Conservation (phyloP, 2,113 vertebrate genomes). For the Sceloporus tristichus region DNA sequence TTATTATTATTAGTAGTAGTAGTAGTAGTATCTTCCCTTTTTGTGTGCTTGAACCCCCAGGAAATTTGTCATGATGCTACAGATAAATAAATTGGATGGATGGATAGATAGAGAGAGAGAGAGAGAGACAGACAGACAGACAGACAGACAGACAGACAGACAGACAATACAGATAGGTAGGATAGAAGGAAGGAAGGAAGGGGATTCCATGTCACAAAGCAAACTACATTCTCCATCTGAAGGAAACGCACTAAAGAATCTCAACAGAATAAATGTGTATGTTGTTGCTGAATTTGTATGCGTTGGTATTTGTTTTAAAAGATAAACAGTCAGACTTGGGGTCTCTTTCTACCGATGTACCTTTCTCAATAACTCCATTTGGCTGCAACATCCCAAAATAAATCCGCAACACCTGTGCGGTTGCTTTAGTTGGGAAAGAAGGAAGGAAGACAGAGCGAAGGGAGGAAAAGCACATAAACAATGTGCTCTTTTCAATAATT, state of each 20-base stretch:
- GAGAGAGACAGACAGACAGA: too few species aligned
- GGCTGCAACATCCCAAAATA: conserved; percentile 70
- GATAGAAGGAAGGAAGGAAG: not conserved
- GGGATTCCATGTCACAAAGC: not conserved
- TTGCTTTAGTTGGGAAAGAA: conserved; percentile 46
- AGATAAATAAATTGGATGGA: not conserved
- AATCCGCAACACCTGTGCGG: conserved; percentile 60
- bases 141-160: too few species aligned
- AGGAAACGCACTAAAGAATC: not conserved
- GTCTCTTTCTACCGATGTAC: conserved; percentile 20
- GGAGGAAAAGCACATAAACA: conserved; percentile 54
- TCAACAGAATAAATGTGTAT: not conserved
- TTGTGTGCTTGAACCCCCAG: too few species aligned
- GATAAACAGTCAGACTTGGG: conserved; percentile 29
- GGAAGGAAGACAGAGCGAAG: too few species aligned
- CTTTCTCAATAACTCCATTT: conserved; percentile 43
- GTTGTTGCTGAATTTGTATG: not conserved
- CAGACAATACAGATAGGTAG: too few species aligned
- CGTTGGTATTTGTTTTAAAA: not conserved
- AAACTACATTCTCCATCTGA: not conserved
- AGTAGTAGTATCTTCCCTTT: too few species aligned
- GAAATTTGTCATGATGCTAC: not conserved
- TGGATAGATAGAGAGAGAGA: not conserved
- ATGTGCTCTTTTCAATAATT: conserved; percentile 69
- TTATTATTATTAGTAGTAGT: too few species aligned